A percentile compares a stretch with the other conserved stretches of the same genome.
Conservation (phyloP, 2,888 invertebrate genomes). For the Tetranychus truncatus region DNA sequence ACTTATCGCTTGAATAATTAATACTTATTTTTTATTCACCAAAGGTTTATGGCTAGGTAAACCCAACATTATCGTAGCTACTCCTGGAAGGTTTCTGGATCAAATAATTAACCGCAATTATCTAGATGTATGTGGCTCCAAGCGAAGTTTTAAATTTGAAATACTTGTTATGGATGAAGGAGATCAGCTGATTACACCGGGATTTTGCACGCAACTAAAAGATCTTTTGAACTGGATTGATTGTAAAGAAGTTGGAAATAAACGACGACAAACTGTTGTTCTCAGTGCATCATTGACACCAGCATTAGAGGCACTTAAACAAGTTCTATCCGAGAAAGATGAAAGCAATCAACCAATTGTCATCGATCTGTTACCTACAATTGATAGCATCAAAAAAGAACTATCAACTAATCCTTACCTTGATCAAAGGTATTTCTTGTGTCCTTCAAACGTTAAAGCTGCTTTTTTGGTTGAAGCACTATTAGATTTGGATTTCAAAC, state of each 20-base stretch:
- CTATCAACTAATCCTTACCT: constrained; percentile 68
- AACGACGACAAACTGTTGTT: constrained; percentile 57
- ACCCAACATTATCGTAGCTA: constrained; percentile 88
- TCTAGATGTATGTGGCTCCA: constrained; percentile 28
- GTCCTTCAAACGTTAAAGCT: constrained; percentile 68
- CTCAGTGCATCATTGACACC: constrained; percentile 93
- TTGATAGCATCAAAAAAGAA: constrained; percentile 37
- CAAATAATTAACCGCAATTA: constrained; percentile 60
- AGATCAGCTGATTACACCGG: constrained; percentile 51
- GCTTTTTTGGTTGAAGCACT: constrained; percentile 52
- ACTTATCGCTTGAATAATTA: neutral
- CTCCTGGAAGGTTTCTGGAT: constrained; percentile 84
- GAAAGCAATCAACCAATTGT: constrained; percentile 18
- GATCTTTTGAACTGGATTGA: constrained; percentile 21
- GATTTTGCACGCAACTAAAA: constrained; percentile 30
- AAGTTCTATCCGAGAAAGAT: constrained; percentile 34
- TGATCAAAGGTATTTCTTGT: constrained; percentile 75
- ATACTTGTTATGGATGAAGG: constrained; percentile 83
- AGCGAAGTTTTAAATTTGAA: constrained; percentile 46
- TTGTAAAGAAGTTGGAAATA: constrained; percentile 10
- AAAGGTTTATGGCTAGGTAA: constrained; percentile 50
- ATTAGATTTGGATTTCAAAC: constrained; percentile 22
- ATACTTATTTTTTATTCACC: neutral
- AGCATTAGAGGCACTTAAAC: constrained; percentile 48
- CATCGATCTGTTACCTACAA: constrained; percentile 22